A percentile compares a stretch with the other conserved stretches of the same genome.
These are phyloP conservation scores for Leiothrix lutea DNA, from an alignment of 2,113 vertebrate genomes.

Conservation along the genomic window DNA sequence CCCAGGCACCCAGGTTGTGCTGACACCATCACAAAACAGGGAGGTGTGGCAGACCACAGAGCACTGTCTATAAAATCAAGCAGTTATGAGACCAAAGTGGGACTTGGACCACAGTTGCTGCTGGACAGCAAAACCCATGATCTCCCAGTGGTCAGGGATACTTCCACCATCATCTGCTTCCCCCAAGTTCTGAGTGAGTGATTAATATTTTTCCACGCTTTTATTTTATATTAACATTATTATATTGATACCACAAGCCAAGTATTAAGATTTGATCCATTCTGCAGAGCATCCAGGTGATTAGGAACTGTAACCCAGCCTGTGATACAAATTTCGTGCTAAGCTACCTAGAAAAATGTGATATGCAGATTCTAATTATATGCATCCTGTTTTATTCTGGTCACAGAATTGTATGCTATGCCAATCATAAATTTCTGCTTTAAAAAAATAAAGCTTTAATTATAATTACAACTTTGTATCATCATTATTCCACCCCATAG, in stretches of 20 bases:
- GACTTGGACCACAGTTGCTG: not conserved
- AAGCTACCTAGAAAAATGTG: not conserved
- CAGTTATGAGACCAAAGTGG: not conserved
- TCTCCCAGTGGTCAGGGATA: not conserved
- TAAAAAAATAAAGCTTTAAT: not conserved
- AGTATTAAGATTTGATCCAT: not conserved
- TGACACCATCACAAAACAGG: not conserved
- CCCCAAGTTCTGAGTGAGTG: not conserved
- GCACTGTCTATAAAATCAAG: not conserved
- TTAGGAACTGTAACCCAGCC: not conserved
- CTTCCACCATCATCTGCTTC: not conserved
- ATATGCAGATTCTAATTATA: not conserved
- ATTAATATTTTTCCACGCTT: not conserved
- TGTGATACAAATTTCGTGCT: not conserved
- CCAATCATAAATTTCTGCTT: not conserved
- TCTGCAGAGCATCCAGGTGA: not conserved
- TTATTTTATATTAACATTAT: not conserved
- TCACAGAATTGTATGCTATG: not conserved
- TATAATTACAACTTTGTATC: not conserved
- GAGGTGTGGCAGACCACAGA: not conserved
- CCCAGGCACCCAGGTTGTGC: not conserved
- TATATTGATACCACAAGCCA: not conserved
- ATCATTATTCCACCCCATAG: not conserved
- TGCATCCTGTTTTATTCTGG: not conserved
- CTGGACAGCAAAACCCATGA: not conserved